A percentile compares a stretch with the other conserved stretches of the same genome.
These are phyloP conservation scores for Thymelicus sylvestris DNA, from an alignment of 2,888 invertebrate species.

Conservation along the genomic window DNA sequence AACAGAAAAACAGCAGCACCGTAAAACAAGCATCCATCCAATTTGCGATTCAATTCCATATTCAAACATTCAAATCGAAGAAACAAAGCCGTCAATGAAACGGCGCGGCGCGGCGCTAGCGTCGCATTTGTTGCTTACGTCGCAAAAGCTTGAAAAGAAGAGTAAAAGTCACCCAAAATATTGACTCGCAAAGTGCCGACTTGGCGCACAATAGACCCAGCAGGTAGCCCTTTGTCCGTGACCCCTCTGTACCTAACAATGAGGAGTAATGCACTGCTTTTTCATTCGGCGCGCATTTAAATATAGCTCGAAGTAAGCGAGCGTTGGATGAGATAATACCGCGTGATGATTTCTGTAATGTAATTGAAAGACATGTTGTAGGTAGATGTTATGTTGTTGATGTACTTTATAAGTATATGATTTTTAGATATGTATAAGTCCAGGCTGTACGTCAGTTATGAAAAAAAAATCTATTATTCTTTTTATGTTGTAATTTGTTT, in stretches of 20 bases:
- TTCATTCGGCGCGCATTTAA: conserved; percentile 63
- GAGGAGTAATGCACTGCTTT: conserved; percentile 75
- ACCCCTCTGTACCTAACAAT: conserved; percentile 70
- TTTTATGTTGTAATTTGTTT: too few relatives aligned
- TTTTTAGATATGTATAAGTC: background rate
- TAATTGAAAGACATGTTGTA: conserved; percentile 12
- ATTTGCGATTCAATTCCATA: conserved; percentile 58
- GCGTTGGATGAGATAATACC: conserved; percentile 45
- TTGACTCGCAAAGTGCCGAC: conserved; percentile 82
- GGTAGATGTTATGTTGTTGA: background rate
- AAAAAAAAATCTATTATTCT: too few relatives aligned
- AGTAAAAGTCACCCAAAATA: conserved; percentile 78
- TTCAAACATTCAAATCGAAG: conserved; percentile 60
- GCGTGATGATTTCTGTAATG: conserved; percentile 31
- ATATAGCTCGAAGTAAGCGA: conserved; percentile 60
- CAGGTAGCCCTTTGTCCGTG: conserved; percentile 76
- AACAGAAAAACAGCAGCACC: conserved; percentile 19
- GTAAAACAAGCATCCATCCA: conserved; percentile 54
- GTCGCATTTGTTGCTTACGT: conserved; percentile 74
- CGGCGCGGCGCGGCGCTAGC: conserved; percentile 53
- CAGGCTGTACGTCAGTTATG: background rate
- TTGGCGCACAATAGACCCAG: conserved; percentile 74
- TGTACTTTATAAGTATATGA: background rate
- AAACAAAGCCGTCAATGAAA: conserved; percentile 69
- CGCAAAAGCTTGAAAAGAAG: conserved; percentile 56